Conservation (phyloP, 2,113 vertebrate genomes). For the Heptranchias perlo region DNA sequence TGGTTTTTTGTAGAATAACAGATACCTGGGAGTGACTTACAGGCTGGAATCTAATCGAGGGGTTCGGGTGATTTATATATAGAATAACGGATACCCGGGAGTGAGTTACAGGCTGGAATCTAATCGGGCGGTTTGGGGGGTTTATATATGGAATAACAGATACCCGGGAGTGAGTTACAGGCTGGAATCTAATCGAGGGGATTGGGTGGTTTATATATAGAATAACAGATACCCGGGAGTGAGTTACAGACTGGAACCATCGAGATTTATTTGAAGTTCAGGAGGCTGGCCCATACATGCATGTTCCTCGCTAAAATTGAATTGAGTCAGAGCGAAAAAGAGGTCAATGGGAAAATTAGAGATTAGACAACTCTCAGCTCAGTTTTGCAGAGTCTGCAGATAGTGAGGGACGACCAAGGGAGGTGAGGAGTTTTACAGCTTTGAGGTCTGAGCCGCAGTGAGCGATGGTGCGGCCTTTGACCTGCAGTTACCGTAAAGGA, state of each 20-base stretch:
- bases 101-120: too few relatives aligned
- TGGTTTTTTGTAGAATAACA: neutral
- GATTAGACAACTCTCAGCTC: neutral
- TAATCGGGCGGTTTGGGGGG: too few relatives aligned
- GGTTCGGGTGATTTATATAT: too few relatives aligned
- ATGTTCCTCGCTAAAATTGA: too few relatives aligned
- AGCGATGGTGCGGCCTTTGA: neutral
- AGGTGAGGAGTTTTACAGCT: neutral
- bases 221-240: too few relatives aligned
- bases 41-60: neutral
- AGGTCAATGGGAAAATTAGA: neutral
- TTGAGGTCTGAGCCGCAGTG: neutral
- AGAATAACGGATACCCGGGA: too few relatives aligned
- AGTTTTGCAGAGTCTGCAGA: neutral
- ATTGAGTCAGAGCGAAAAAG: neutral
- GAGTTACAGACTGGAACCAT: too few relatives aligned
- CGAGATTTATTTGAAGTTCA: neutral
- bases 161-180: too few relatives aligned
- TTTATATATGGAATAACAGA: too few relatives aligned
- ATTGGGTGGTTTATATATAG: too few relatives aligned
- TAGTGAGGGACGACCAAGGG: neutral
- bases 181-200: too few relatives aligned
- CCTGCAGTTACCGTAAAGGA: neutral
- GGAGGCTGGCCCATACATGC: neutral
- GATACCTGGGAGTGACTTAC: neutral